Conservation (phyloP, 2,113 vertebrate genomes). For the Percopsis transmontana region DNA sequence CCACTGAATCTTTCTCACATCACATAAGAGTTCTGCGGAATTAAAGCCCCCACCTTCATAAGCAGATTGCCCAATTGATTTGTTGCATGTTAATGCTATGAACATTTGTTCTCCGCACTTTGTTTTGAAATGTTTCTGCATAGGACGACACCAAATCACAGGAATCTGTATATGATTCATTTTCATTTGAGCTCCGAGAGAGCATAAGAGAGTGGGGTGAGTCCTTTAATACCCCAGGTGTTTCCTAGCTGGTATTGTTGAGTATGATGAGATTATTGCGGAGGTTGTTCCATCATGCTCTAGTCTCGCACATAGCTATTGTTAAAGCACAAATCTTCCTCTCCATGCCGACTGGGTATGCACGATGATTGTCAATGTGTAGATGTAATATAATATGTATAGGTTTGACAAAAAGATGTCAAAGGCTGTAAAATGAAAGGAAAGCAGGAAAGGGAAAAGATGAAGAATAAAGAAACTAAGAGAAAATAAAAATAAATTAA, state of each 20-base stretch:
- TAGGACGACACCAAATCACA: background rate
- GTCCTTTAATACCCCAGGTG: conserved; percentile 21
- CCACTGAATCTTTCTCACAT: background rate
- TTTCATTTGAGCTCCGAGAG: conserved; percentile 1
- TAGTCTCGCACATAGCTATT: too few species aligned
- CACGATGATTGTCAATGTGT: background rate
- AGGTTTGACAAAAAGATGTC: background rate
- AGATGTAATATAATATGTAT: background rate
- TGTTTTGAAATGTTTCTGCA: background rate
- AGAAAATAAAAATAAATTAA: too few species aligned
- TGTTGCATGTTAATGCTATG: background rate
- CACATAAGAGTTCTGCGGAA: background rate
- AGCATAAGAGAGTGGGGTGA: background rate
- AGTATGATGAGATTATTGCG: conserved; percentile 33
- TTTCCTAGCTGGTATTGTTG: conserved; percentile 25
- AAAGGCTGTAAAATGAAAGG: background rate
- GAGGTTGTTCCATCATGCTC: too few species aligned
- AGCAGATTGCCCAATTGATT: background rate
- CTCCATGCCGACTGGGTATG: background rate
- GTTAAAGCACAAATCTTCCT: background rate
- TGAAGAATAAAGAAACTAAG: too few species aligned
- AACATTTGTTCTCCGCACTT: background rate
- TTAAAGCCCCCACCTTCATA: background rate
- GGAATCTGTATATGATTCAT: conserved; percentile 1
- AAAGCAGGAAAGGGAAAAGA: background rate